Evolutionary conservation across 2,113 vertebrate species (phyloP).

Genomic region (Aythya baeri): DNA sequence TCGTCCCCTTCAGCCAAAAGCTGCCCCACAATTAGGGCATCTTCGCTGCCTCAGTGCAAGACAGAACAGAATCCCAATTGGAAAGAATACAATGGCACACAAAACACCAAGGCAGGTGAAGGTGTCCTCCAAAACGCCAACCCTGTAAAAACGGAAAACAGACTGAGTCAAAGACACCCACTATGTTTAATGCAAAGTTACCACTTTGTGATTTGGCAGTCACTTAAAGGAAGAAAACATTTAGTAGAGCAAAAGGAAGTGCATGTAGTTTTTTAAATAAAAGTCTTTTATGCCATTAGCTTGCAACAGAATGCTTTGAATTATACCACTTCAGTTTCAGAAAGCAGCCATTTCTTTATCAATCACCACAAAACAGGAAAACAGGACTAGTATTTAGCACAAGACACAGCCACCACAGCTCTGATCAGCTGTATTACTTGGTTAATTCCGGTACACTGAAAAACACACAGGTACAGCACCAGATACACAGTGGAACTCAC

Average conservation of each 20-base stretch:
- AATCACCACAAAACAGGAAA: neutral
- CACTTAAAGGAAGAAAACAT: neutral
- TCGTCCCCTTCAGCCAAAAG: slow-evolving; percentile 87
- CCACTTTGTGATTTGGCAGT: neutral
- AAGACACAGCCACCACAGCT: neutral
- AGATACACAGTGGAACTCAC: neutral
- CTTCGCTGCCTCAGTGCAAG: slow-evolving; percentile 93
- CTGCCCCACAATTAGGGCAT: slow-evolving; percentile 97
- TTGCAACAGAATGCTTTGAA: neutral
- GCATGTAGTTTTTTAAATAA: neutral
- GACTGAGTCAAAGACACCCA: slow-evolving; percentile 22
- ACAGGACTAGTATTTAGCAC: neutral
- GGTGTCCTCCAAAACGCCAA: slow-evolving; percentile 96
- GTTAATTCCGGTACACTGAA: neutral
- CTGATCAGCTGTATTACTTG: neutral
- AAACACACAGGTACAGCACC: neutral
- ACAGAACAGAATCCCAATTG: slow-evolving; percentile 96
- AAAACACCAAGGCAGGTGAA: slow-evolving; percentile 97
- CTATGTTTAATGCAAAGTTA: neutral
- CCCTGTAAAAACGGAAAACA: slow-evolving; percentile 77
- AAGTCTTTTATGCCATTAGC: neutral
- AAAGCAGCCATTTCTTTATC: neutral
- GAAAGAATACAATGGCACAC: slow-evolving; percentile 96
- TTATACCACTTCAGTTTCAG: neutral
- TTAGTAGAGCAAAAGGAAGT: neutral